Evolutionary conservation across 2,888 invertebrate species (phyloP).

Genomic region (Protonemura montana): DNA sequence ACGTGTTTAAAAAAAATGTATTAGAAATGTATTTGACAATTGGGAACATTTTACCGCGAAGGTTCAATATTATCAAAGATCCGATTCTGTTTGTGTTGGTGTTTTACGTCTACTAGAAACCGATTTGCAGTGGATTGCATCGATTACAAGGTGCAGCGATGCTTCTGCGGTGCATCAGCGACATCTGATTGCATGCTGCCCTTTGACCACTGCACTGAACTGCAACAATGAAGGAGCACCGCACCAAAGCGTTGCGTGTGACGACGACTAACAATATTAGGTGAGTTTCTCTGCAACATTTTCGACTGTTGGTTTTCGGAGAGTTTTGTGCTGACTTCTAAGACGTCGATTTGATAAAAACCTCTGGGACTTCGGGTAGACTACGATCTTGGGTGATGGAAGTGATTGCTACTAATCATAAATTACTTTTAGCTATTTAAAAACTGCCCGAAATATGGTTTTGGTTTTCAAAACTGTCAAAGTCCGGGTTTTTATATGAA

Average conservation of each 20-base stretch:
- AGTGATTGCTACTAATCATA: too few relatives aligned
- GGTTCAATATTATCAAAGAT: background rate
- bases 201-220: too few relatives aligned
- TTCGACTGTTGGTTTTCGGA: background rate
- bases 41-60: background rate
- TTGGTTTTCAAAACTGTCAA: too few relatives aligned
- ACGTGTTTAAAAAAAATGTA: background rate
- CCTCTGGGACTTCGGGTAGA: too few relatives aligned
- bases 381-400: too few relatives aligned
- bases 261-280: conserved; percentile 51
- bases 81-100: background rate
- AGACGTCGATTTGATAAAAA: too few relatives aligned
- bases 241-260: conserved; percentile 51
- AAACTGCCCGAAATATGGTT: too few relatives aligned
- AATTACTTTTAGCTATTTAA: too few relatives aligned
- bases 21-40: background rate
- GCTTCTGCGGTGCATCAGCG: background rate
- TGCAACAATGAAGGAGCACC: conserved; percentile 51
- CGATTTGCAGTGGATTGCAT: background rate
- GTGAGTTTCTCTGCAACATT: conserved; percentile 45
- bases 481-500: too few relatives aligned
- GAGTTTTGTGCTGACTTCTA: background rate
- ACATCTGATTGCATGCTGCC: background rate
- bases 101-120: background rate
- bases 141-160: background rate